Evolutionary conservation across 2,888 invertebrate species (phyloP), one percentile per base, ranked within the genome.

Genomic region (Leucophora obtusa): DNA sequence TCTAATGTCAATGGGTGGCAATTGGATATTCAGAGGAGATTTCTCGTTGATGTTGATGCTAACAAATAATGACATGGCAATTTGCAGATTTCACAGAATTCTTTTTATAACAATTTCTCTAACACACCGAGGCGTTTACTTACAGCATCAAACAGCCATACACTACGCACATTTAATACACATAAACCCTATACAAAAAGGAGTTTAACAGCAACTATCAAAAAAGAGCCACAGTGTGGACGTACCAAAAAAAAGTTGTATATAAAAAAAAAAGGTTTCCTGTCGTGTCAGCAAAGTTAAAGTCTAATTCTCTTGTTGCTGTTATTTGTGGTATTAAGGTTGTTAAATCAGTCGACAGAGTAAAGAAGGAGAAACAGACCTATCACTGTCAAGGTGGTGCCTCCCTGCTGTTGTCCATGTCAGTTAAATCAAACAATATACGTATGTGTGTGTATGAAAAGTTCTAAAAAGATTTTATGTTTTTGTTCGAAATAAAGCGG

Each of bases 51-150:
- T 77, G 71, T 82, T 88, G 87, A 87, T 86, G 84, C 86, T 88
- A 88, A 88, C 87, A 87, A 87, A 88, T 88, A 88, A 87, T 88
- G 88, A 87, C 88, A 88, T 84, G 85, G 87, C 87, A 88, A 88
- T 88, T 88, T 88, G 87, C 88, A 87, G 87, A 88, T 87, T 87
- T 88, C 88, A 86, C 85, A 87, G 87, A 87, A 87, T 85, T 85
- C 82, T 84, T 83, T 84, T 83, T 71, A 38, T 14, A 73, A 66
- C 50, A 77, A 73, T 53, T 68, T 73, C 72, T 78, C 10, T 54
- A n/a, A 47, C 28, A 51, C 28, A 43, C 9, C 17, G 59, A 63
- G 73, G 56, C 71, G 60, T 63, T 65, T 60, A 51, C 28, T n/a
- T 58, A 28, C 62, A 58, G 35, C 62, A 58, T 50, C 68, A 38